Evolutionary conservation across 2,888 invertebrate species (phyloP).

Genomic region (Selenia dentaria): DNA sequence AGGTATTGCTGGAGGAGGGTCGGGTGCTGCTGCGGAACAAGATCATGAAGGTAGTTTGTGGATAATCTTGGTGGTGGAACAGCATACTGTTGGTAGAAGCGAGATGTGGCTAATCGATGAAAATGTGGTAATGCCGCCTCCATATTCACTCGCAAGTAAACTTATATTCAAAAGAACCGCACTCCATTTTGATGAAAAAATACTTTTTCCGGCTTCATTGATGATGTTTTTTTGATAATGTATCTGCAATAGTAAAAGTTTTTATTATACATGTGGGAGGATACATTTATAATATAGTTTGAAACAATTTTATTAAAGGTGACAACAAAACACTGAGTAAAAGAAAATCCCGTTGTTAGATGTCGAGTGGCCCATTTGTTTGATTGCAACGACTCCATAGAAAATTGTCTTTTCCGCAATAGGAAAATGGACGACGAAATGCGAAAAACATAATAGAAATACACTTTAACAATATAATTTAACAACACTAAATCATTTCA

Average conservation of each 20-base stretch:
- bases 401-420: conserved; percentile 29
- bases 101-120: conserved; percentile 65
- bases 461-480: neutral
- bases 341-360: conserved; percentile 45
- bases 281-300: too few species aligned
- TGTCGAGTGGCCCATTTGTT: conserved; percentile 61
- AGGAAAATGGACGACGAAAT: neutral
- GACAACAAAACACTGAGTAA: conserved; percentile 32
- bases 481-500: neutral
- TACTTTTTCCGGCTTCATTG: conserved; percentile 27
- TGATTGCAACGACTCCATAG: conserved; percentile 62
- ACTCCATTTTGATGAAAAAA: conserved; percentile 32
- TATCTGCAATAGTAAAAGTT: conserved; percentile 44
- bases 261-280: too few species aligned
- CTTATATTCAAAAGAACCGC: conserved; percentile 21
- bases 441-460: neutral
- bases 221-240: conserved; percentile 29
- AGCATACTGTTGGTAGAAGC: conserved; percentile 75
- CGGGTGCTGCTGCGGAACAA: conserved; percentile 74
- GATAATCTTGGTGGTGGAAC: conserved; percentile 67
- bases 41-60: conserved; percentile 71
- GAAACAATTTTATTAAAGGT: conserved; percentile 32
- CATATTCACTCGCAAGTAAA: conserved; percentile 52
- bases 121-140: conserved; percentile 75
- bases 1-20: conserved; percentile 81